These are phyloP conservation scores for Dufourea novaeangliae DNA, from an alignment of 1,140 invertebrate genomes.

Conservation along the genomic window DNA sequence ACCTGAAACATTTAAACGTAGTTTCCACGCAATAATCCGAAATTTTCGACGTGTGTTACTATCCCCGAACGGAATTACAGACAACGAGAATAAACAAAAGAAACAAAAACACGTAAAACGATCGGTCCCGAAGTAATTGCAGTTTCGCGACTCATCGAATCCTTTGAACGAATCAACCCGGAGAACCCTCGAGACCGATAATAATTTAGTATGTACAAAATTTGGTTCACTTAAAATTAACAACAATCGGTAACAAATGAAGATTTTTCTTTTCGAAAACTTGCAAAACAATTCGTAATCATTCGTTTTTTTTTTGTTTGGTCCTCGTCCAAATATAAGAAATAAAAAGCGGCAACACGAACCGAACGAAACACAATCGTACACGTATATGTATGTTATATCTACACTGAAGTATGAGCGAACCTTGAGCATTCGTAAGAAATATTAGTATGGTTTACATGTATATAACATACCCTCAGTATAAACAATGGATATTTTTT, in stretches of 20 bases:
- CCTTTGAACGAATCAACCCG: conserved; percentile 41
- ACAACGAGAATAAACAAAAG: conserved; percentile 58
- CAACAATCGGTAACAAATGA: conserved; percentile 41
- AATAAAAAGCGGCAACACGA: conserved; percentile 47
- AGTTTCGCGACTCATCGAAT: conserved; percentile 23
- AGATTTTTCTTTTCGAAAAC: background rate
- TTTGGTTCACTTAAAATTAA: conserved; percentile 71
- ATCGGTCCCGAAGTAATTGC: conserved; percentile 55
- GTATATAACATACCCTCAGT: conserved; percentile 50
- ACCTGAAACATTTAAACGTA: conserved; percentile 61
- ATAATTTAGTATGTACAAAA: conserved; percentile 75
- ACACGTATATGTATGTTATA: background rate
- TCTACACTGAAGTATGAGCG: conserved; percentile 41
- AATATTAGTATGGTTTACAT: conserved; percentile 57
- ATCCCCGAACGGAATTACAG: conserved; percentile 22
- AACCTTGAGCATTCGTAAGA: conserved; percentile 62
- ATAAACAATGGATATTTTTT: conserved; percentile 61
- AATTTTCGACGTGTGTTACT: conserved; percentile 35
- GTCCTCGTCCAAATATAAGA: conserved; percentile 55
- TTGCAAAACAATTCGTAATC: conserved; percentile 13
- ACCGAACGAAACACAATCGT: conserved; percentile 43
- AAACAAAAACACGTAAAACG: conserved; percentile 46
- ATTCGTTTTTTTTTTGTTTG: conserved; percentile 49
- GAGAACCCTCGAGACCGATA: conserved; percentile 56
- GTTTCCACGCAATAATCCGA: conserved; percentile 46